These are phyloP conservation scores for Tautogolabrus adspersus DNA, from an alignment of 2,113 vertebrate species.

Conservation along the genomic window DNA sequence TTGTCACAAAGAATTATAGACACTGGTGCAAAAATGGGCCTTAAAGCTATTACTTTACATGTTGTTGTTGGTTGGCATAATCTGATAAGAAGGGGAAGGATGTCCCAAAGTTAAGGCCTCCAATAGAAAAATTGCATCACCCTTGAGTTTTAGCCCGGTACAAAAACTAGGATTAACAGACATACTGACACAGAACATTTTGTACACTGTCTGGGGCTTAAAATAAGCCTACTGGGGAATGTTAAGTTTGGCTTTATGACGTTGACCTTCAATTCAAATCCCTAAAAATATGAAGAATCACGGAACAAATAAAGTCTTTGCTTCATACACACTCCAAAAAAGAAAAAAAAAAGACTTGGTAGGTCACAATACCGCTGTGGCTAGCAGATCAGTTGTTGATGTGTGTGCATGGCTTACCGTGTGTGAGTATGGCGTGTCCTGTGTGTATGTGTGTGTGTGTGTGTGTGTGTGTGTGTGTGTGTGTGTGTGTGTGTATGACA, in stretches of 20 bases:
- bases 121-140: constrained; percentile 6
- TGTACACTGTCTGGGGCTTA: constrained; percentile 25
- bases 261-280: constrained; percentile 49
- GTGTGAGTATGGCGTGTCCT: constrained; percentile 17
- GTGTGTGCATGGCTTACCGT: constrained; percentile 35
- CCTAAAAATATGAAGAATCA: constrained; percentile 37
- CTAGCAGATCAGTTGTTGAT: constrained; percentile 38
- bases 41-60: constrained; percentile 10
- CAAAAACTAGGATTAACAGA: constrained; percentile 35
- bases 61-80: constrained; percentile 4
- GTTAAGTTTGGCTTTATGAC: constrained; percentile 38
- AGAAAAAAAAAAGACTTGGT: constrained; percentile 37
- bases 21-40: not conserved
- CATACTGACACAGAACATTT: constrained; percentile 52
- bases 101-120: constrained; percentile 10
- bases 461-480: constrained; percentile 29
- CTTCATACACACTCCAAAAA: constrained; percentile 13
- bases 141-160: constrained; percentile 1
- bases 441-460: constrained; percentile 20
- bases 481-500: constrained; percentile 44
- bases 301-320: constrained; percentile 33
- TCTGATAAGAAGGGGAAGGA: constrained; percentile 10
- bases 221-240: constrained; percentile 32
- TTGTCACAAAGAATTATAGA: not conserved
- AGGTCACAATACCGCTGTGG: constrained; percentile 49